phyloP scores from a whole-genome alignment of 2,797 vertebrate species.

The Sebastiscus albofasciatus region DNA sequence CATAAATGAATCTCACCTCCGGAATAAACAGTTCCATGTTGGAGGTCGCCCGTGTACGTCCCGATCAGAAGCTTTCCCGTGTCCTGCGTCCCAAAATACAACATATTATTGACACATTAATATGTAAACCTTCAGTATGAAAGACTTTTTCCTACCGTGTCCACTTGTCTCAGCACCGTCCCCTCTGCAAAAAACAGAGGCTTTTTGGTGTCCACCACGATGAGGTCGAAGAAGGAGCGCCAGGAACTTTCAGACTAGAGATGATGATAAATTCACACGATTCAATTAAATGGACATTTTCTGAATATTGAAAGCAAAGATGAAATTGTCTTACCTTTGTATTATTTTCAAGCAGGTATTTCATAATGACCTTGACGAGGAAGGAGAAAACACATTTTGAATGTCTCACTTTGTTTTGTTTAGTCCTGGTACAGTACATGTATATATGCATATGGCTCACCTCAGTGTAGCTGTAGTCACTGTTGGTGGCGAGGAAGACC shows the following conservation, averaged over 20 bases:
- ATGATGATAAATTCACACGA: neutral
- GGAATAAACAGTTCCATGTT: conserved; percentile 87
- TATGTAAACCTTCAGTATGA: neutral
- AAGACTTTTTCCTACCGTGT: conserved; percentile 78
- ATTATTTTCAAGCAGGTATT: conserved; percentile 83
- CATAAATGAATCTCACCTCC: conserved; percentile 76
- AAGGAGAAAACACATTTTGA: neutral
- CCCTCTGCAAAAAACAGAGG: conserved; percentile 88
- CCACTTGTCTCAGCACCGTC: conserved; percentile 88
- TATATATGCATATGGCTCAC: conserved; percentile 66
- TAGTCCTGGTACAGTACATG: neutral
- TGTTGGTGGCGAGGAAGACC: conserved; percentile 90
- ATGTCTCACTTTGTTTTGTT: neutral
- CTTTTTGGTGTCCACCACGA: conserved; percentile 89
- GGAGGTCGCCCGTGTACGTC: conserved; percentile 87
- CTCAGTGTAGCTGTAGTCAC: conserved; percentile 87
- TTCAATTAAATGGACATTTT: neutral
- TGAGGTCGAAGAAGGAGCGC: conserved; percentile 87
- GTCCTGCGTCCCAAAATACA: conserved; percentile 74
- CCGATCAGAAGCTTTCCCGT: conserved; percentile 88
- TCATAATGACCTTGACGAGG: conserved; percentile 86
- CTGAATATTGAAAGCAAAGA: neutral
- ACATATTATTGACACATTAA: neutral
- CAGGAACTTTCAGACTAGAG: conserved; percentile 63
- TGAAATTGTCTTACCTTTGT: conserved; percentile 62